These are phyloP conservation scores for Electrona antarctica DNA, from an alignment of 2,113 vertebrate species.

Conservation along the genomic window DNA sequence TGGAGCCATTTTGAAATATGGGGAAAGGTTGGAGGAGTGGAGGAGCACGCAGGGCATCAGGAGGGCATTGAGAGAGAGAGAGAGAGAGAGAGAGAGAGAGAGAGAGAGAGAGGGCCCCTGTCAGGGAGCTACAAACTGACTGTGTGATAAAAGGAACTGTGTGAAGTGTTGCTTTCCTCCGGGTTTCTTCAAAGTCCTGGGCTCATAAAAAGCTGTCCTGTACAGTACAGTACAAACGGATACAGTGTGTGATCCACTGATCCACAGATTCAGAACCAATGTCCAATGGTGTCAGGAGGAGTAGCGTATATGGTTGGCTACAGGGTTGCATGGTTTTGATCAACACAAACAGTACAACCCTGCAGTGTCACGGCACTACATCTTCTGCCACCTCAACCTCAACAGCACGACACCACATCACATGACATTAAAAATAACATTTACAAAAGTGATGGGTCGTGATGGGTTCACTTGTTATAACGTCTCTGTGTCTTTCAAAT, in stretches of 20 bases:
- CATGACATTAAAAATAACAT: too few relatives aligned
- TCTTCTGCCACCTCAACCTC: neutral
- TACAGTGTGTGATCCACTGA: neutral
- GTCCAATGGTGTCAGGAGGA: too few relatives aligned
- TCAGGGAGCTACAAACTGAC: too few relatives aligned
- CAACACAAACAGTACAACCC: neutral
- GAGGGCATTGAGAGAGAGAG: neutral
- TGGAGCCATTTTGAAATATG: neutral
- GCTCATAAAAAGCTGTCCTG: conserved; percentile 2
- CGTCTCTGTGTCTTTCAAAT: too few relatives aligned
- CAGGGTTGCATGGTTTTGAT: neutral
- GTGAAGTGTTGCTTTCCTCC: neutral
- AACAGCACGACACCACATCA: too few relatives aligned
- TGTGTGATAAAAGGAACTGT: neutral
- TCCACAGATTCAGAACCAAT: neutral
- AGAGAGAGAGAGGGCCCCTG: neutral
- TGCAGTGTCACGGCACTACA: neutral
- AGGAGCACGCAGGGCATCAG: conserved; percentile 5
- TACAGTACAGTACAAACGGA: neutral
- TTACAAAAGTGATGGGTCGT: too few relatives aligned
- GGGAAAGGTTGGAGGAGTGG: neutral
- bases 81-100: neutral
- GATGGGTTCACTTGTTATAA: too few relatives aligned
- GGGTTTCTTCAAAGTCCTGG: too few relatives aligned
- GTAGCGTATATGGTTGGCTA: neutral